Conservation (phyloP, 2,888 invertebrate species). For the Neria commutata region DNA sequence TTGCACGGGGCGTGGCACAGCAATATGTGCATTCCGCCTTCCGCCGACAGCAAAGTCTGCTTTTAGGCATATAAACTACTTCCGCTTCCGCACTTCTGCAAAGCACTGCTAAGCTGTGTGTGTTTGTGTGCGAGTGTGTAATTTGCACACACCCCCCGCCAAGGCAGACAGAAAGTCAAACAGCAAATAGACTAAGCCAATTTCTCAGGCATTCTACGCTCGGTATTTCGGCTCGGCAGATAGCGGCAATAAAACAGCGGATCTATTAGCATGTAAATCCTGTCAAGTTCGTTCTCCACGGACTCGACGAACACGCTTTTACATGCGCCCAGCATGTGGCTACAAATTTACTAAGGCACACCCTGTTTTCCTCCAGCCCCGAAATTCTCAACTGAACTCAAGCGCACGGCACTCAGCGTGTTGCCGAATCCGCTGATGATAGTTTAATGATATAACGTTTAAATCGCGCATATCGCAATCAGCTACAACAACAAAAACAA, state of each 20-base stretch:
- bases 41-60: constrained; percentile 9
- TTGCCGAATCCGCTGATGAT: constrained; percentile 34
- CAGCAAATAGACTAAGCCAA: background rate
- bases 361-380: background rate
- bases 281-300: constrained; percentile 22
- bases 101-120: background rate
- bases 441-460: constrained; percentile 41
- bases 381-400: constrained; percentile 16
- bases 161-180: background rate
- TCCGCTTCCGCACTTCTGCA: constrained; percentile 24
- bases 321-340: background rate
- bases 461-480: constrained; percentile 4
- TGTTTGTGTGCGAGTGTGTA: constrained; percentile 11
- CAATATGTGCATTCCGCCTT: background rate
- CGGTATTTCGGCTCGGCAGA: too few species aligned
- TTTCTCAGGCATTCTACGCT: background rate
- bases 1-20: constrained; percentile 7
- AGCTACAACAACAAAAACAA: constrained; percentile 18
- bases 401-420: constrained; percentile 10
- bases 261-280: constrained; percentile 35
- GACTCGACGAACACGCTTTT: constrained; percentile 16
- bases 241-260: constrained; percentile 18
- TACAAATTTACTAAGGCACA: background rate
- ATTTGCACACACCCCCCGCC: background rate
- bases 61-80: constrained; percentile 17